Evolutionary conservation across 1,140 invertebrate genomes (phyloP), one percentile per base, ranked within the genome.

Genomic region (Bombus consobrinus): DNA sequence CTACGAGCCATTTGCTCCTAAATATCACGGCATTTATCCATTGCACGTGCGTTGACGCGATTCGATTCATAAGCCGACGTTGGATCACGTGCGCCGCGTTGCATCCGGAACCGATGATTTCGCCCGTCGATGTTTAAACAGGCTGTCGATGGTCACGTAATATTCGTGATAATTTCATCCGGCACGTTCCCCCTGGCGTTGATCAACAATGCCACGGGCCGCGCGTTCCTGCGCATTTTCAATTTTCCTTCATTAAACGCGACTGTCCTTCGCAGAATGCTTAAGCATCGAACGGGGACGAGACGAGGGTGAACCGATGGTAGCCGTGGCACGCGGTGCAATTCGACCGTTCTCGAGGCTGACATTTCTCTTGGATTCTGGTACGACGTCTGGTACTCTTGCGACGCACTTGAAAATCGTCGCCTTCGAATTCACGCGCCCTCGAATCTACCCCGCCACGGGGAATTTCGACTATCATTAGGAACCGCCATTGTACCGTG

Each of bases 311-410:
- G 72, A 62, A 76, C 37, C 62, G 43, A 68, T 39, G 88, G 81
- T 59, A 83, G 62, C 66, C 80, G 39, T 69, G 86, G 89, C 80
- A 90, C 80, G 89, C 88, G 71, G 74, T 59, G 86, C 80, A 80
- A 77, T 73, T 77, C 62, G 82, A 81, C 72, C 57, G 88, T 79
- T 71, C 76, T 25, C 82, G 83, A 73, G 59, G 47, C 71, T 88
- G 86, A 90, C 89, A 90, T 90, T 88, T 90, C 89, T 86, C 71
- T 39, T 28, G 86, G 69, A 90, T 90, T 87, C 89, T 86, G 81
- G 73, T 78, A 78, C 87, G 83, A 85, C 81, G 87, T 90, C 83
- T 62, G 80, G 59, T 66, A 71, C 59, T 83, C 86, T 88, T 71
- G 86, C 83, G 77, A 79, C 74, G 85, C 88, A 82, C 85, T 87